Conservation (phyloP, 92 coral and sea anemone species). For the Epizoanthus ramosus region DNA sequence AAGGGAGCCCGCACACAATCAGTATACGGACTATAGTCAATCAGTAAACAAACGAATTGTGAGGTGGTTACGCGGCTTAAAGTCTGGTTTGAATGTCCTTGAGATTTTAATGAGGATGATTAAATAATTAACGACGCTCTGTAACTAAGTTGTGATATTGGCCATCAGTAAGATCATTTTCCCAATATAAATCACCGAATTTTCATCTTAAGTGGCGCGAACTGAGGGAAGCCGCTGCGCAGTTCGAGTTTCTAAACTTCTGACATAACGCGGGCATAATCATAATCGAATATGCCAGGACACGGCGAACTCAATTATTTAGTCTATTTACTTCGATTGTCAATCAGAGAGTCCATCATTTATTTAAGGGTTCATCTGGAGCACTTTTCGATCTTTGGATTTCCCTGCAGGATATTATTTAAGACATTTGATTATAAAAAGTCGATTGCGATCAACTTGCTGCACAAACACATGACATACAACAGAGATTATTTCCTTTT, state of each 20-base stretch:
- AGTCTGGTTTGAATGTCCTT: constrained; percentile 12
- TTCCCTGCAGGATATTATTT: background rate
- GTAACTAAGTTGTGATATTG: background rate
- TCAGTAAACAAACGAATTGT: too few species aligned
- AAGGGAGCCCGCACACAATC: background rate
- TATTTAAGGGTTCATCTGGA: constrained; percentile 3
- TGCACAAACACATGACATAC: background rate
- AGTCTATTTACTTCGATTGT: constrained; percentile 1
- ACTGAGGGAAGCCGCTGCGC: background rate
- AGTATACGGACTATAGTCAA: too few species aligned
- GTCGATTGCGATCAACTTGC: background rate
- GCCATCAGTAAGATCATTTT: background rate
- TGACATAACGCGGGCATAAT: background rate
- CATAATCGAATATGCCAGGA: background rate
- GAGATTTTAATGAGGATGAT: constrained; percentile 24
- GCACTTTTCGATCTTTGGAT: background rate
- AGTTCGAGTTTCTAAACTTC: background rate
- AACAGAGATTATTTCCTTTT: background rate
- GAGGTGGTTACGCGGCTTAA: background rate
- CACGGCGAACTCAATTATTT: background rate
- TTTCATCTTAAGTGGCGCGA: background rate
- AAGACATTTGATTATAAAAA: too few species aligned
- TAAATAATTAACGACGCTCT: constrained; percentile 16
- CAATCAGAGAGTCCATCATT: constrained; percentile 24
- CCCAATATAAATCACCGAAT: background rate